Conservation (phyloP, 2,113 vertebrate genomes). For the Alces alces region DNA sequence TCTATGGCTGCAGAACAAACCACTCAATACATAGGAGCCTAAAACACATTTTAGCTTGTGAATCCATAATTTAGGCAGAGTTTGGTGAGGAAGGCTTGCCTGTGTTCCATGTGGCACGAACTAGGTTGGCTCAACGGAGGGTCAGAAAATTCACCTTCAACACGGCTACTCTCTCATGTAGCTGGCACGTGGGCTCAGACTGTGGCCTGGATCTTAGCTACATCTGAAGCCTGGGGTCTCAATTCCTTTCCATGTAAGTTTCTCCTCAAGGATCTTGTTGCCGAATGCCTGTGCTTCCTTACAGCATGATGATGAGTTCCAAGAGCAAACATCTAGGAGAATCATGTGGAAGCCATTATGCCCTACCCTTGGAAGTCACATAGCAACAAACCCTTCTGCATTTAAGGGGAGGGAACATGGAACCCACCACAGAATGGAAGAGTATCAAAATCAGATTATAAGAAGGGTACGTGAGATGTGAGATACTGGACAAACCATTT, state of each 20-base stretch:
- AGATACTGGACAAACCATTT: not conserved
- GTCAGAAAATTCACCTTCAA: not conserved
- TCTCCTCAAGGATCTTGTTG: not conserved
- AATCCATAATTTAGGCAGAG: not conserved
- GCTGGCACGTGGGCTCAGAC: not conserved
- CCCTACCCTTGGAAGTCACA: not conserved
- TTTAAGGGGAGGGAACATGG: not conserved
- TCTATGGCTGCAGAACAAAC: not conserved
- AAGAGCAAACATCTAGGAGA: not conserved
- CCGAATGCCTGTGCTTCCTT: not conserved
- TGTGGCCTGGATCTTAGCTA: not conserved
- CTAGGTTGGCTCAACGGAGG: not conserved
- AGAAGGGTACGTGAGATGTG: not conserved
- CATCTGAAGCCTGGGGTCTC: not conserved
- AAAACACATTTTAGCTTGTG: not conserved
- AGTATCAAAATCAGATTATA: not conserved
- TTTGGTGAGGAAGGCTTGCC: not conserved
- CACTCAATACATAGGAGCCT: not conserved
- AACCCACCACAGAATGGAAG: not conserved
- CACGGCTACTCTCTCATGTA: fast-evolving
- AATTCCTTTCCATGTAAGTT: not conserved
- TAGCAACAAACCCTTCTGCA: not conserved
- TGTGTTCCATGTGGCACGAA: not conserved
- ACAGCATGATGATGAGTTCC: not conserved
- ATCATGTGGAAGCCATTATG: fast-evolving